Evolutionary conservation across 2,113 vertebrate species (phyloP).

Genomic region (Neoarius graeffei): DNA sequence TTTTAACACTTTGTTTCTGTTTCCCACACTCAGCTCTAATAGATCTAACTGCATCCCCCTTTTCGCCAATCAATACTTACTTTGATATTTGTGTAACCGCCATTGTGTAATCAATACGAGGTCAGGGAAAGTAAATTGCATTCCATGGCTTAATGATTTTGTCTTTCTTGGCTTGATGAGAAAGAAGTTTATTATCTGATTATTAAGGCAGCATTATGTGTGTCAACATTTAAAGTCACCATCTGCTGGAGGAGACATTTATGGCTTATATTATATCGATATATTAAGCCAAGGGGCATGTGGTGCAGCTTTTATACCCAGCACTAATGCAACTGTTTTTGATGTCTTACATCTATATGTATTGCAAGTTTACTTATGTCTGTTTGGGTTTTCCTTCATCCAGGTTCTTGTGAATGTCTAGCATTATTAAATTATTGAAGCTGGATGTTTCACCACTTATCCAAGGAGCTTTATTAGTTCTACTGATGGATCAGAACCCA

Average conservation of each 20-base stretch:
- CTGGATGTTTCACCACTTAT: neutral
- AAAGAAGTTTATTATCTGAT: constrained; percentile 85
- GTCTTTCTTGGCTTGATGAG: constrained; percentile 77
- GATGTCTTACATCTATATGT: neutral
- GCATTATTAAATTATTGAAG: too few relatives aligned
- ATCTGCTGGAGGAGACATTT: constrained; percentile 34
- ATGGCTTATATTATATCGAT: constrained; percentile 17
- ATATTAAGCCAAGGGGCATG: neutral
- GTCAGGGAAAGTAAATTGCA: constrained; percentile 92
- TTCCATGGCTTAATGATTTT: constrained; percentile 84
- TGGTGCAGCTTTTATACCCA: constrained; percentile 25
- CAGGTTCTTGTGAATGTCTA: too few relatives aligned
- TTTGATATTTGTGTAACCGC: constrained; percentile 90
- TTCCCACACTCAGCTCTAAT: constrained; percentile 86
- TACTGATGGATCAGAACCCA: neutral
- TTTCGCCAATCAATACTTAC: constrained; percentile 84
- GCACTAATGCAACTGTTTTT: neutral
- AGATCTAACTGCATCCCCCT: constrained; percentile 77
- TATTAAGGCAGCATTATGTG: constrained; percentile 58
- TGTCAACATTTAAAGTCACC: constrained; percentile 48
- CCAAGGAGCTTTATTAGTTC: neutral
- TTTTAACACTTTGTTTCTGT: constrained; percentile 63
- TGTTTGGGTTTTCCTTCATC: too few relatives aligned
- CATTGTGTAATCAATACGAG: constrained; percentile 87
- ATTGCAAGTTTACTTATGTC: too few relatives aligned